phyloP scores from a whole-genome alignment of 2,797 vertebrate genomes.

The Euthynnus affinis region DNA sequence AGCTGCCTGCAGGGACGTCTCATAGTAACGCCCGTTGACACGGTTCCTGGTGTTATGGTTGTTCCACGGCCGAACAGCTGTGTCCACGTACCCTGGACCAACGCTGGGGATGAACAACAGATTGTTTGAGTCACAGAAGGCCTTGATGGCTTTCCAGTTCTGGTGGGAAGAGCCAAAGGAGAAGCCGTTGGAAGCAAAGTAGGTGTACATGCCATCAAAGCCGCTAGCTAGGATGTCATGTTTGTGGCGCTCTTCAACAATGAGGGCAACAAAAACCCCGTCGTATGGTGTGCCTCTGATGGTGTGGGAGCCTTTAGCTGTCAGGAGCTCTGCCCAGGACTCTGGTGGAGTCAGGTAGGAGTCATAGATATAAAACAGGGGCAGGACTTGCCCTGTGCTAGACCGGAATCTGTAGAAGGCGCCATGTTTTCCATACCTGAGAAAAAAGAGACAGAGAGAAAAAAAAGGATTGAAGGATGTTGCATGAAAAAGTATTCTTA shows the following conservation, averaged over 20 bases:
- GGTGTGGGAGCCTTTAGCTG: slow-evolving; percentile 85
- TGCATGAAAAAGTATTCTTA: not conserved
- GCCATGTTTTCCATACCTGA: slow-evolving; percentile 89
- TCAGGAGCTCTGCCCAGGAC: slow-evolving; percentile 90
- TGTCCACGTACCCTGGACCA: slow-evolving; percentile 92
- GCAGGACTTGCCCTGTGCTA: slow-evolving; percentile 87
- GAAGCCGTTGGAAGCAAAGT: slow-evolving; percentile 93
- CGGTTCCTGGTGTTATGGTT: slow-evolving; percentile 92
- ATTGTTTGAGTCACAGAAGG: slow-evolving; percentile 90
- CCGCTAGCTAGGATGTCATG: slow-evolving; percentile 89
- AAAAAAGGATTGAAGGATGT: not conserved
- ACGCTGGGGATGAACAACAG: slow-evolving; percentile 92
- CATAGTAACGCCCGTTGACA: slow-evolving; percentile 94
- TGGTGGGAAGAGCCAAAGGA: slow-evolving; percentile 94
- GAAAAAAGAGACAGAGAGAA: not conserved
- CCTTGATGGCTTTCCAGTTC: slow-evolving; percentile 91
- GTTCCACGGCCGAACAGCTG: slow-evolving; percentile 92
- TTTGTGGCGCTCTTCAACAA: slow-evolving; percentile 91
- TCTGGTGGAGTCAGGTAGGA: slow-evolving; percentile 90
- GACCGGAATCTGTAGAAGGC: slow-evolving; percentile 91
- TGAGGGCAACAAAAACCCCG: slow-evolving; percentile 87
- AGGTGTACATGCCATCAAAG: slow-evolving; percentile 92
- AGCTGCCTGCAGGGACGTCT: slow-evolving; percentile 91
- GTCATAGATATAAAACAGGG: slow-evolving; percentile 93
- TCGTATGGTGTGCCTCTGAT: slow-evolving; percentile 89